Evolutionary conservation across 23 tunicate species (phyloP), one percentile per base, ranked within the genome.

Genomic region (Ascidia mentula): DNA sequence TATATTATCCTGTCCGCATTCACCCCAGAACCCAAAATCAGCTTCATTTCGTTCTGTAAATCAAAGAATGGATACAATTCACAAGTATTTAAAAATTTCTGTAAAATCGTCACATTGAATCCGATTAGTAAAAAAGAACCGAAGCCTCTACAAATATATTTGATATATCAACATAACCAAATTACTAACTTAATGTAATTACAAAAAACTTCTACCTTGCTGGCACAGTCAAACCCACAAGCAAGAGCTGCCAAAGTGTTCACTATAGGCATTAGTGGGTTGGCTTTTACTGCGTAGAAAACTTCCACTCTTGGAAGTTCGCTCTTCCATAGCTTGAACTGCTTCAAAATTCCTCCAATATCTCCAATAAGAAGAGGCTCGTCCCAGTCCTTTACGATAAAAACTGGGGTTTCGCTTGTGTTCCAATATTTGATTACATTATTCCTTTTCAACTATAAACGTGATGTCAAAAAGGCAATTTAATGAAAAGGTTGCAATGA

Each of bases 381-480:
- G 30, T 70, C 74, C 74, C 74, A 70, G 32, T 70, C 74, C 74
- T 70, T 12, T 17, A 37, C 53, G 53, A n/a, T n/a, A n/a, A n/a
- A n/a, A n/a, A n/a, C n/a, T n/a, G n/a, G n/a, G n/a, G n/a, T n/a
- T n/a, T n/a, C n/a, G n/a, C n/a, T n/a, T n/a, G n/a, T n/a, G n/a
- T n/a, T n/a, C n/a, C n/a, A n/a, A n/a, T n/a, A n/a, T n/a, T n/a
- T n/a, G n/a, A n/a, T n/a, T n/a, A n/a, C n/a, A n/a, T n/a, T n/a
- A n/a, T n/a, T n/a, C n/a, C n/a, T n/a, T n/a, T n/a, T n/a, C n/a
- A n/a, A n/a, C n/a, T n/a, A n/a, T n/a, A n/a, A n/a, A n/a, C n/a
- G n/a, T n/a, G n/a, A n/a, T n/a, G n/a, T n/a, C n/a, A n/a, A n/a
- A n/a, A n/a, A n/a, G n/a, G n/a, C n/a, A n/a, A n/a, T n/a, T n/a